Conservation (phyloP, 2,113 vertebrate genomes). For the Actinemys pallida region DNA sequence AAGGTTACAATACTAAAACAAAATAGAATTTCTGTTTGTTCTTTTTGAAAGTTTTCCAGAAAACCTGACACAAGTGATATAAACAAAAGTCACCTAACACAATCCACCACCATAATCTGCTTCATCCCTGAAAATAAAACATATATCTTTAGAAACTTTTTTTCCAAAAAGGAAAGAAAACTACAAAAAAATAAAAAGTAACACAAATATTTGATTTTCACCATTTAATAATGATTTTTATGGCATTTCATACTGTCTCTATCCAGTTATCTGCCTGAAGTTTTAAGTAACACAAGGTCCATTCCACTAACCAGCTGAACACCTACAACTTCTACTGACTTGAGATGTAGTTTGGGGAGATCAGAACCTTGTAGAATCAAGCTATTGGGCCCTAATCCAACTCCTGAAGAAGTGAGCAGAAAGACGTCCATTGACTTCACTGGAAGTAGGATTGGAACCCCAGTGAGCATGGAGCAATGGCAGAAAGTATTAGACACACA, state of each 20-base stretch:
- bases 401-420: neutral
- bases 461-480: neutral
- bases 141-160: neutral
- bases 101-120: neutral
- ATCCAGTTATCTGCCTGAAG: neutral
- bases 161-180: neutral
- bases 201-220: neutral
- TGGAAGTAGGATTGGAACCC: neutral
- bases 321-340: neutral
- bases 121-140: neutral
- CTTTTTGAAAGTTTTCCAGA: neutral
- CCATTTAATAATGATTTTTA: neutral
- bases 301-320: neutral
- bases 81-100: neutral
- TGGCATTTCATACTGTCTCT: neutral
- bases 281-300: neutral
- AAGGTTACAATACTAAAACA: neutral
- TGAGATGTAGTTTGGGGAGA: neutral
- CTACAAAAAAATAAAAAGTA: neutral
- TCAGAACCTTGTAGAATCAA: neutral
- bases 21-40: neutral
- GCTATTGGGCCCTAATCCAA: rapidly evolving
- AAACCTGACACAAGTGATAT: neutral
- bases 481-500: neutral
- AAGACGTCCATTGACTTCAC: neutral